Conservation (phyloP, 2,888 invertebrate genomes). For the Pristionchus arcanus region DNA sequence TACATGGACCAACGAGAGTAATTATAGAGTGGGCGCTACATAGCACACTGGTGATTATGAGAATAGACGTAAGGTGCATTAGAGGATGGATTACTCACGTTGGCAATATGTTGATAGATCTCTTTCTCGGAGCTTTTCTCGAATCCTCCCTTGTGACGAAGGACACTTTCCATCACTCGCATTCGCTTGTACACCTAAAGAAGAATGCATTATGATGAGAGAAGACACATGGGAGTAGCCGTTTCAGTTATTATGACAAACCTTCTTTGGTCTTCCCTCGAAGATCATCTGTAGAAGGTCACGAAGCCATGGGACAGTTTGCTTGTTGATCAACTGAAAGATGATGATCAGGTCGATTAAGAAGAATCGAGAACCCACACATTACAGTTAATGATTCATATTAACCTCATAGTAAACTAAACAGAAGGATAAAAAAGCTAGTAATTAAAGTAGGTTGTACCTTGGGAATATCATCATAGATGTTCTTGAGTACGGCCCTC, state of each 20-base stretch:
- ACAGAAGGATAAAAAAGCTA: no score
- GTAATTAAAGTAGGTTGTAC: neutral
- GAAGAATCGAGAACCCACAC: neutral
- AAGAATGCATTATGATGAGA: neutral
- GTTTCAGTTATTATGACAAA: neutral
- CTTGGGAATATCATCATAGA: slow-evolving; percentile 40
- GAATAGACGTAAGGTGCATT: no score
- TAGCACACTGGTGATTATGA: neutral
- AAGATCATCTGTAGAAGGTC: slow-evolving; percentile 21
- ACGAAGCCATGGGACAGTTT: neutral
- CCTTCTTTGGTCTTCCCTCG: slow-evolving; percentile 36
- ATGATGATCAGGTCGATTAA: no score
- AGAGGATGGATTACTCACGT: neutral
- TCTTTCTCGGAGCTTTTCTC: neutral
- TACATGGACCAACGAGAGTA: neutral
- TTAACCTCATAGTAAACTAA: no score
- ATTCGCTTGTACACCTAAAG: slow-evolving; percentile 4
- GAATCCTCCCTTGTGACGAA: neutral
- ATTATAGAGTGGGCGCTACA: neutral
- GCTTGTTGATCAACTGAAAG: neutral
- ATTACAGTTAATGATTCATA: no score
- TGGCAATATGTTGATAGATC: neutral
- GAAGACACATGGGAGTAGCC: neutral
- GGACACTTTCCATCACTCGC: neutral
- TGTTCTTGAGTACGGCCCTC: slow-evolving; percentile 25